Evolutionary conservation across 2,797 vertebrate genomes (phyloP), one percentile per base, ranked within the genome.

Genomic region (Mus spretus): DNA sequence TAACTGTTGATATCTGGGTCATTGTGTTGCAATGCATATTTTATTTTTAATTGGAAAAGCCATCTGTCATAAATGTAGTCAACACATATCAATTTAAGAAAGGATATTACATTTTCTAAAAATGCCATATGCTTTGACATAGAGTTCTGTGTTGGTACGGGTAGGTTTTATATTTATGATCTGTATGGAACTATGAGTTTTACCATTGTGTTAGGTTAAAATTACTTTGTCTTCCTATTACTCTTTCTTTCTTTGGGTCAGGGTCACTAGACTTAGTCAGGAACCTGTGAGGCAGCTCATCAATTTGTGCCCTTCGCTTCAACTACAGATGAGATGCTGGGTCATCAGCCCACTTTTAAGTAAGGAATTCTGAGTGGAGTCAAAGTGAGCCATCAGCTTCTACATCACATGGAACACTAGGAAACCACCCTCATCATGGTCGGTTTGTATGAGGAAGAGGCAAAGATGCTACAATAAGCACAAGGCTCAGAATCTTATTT

Each of bases 311-410:
- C 34, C 40, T 88, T 96, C 89, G 50, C 75, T 97, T 96, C 44
- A 31, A 81, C 75, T 65, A 20, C 37, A 57, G n/a, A 61, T 96
- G 26, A 92, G 79, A 53, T 83, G 26, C 12, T 72, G 67, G 61
- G 53, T 89, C 59, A 75, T 77, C 40, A 77, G 57, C 4, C 34
- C 8, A 67, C 34, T 40, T 86, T 0, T 94, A 93, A 86, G 79
- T 92, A 67, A 91, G 89, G 19, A 96, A 26, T 40, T 94, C 0
- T 91, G 81, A 87, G 34, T 83, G 44, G 88, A 96, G 74, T 91
- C 44, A 47, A 63, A 20, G 67, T 53, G 84, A 93, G 82, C 8
- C 14, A 82, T 94, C 86, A 93, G 37, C 63, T 47, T 77, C 63
- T 90, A 78, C 24, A 83, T 96, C 74, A 79, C 47, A 28, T 26